These are phyloP conservation scores for Theonella swinhoei DNA, from an alignment of 37 sponge, comb jelly and placozoan species.

Conservation along the genomic window DNA sequence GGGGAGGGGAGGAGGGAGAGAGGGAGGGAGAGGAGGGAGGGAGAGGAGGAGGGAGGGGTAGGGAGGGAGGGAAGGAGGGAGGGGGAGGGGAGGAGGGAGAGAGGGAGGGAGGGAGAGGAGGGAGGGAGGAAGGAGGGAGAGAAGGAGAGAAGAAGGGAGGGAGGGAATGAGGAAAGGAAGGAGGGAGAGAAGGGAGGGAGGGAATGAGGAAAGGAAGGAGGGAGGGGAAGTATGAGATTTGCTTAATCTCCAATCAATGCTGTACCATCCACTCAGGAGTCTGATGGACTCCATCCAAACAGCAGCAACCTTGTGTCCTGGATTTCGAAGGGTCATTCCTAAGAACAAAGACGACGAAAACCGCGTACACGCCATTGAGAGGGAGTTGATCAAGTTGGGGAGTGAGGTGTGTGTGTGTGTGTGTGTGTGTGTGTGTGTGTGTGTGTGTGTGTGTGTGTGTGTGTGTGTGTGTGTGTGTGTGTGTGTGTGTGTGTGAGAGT, in stretches of 20 bases:
- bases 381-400: conserved; percentile 61
- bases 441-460: conserved; percentile 36
- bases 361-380: conserved; percentile 49
- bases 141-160: no score
- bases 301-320: conserved; percentile 14
- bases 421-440: conserved; percentile 36
- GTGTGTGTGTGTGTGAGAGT: conserved; percentile 17
- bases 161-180: no score
- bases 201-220: not conserved
- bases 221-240: not conserved
- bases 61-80: no score
- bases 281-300: conserved; percentile 36
- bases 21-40: no score
- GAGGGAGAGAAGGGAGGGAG: not conserved
- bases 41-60: no score
- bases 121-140: no score
- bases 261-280: no score
- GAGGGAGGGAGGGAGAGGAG: no score
- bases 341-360: conserved; percentile 55
- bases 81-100: no score
- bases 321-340: conserved; percentile 26
- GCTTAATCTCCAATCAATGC: no score
- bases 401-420: conserved; percentile 40
- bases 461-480: conserved; percentile 36
- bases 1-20: no score